A percentile compares a stretch with the other conserved stretches of the same genome.
Evolutionary conservation across 37 sponge, comb jelly and placozoan species (phyloP).

Genomic region (Sycon ciliatum): DNA sequence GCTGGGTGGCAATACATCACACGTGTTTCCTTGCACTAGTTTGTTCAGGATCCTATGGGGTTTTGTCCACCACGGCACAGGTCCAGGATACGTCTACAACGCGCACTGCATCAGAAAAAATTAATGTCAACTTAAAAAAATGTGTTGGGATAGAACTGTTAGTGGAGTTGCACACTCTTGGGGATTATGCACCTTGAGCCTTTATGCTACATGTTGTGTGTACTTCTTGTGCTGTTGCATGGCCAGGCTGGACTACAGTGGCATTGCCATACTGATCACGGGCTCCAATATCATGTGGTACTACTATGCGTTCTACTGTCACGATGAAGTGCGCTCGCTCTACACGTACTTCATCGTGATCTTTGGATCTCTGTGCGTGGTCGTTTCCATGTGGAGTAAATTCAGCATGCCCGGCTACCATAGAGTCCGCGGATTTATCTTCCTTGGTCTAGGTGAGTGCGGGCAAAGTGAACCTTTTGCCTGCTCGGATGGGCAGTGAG

Average conservation of each 20-base stretch:
- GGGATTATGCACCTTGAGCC: slow-evolving; percentile 58
- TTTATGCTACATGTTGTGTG: slow-evolving; percentile 68
- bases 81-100: too few relatives aligned
- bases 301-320: slow-evolving; percentile 88
- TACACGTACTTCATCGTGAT: slow-evolving; percentile 45
- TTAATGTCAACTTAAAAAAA: too few relatives aligned
- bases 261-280: slow-evolving; percentile 82
- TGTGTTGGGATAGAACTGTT: too few relatives aligned
- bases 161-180: too few relatives aligned
- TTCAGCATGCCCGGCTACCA: slow-evolving; percentile 58
- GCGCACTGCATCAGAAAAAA: too few relatives aligned
- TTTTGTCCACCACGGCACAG: too few relatives aligned
- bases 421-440: slow-evolving; percentile 46
- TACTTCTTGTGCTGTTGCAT: slow-evolving; percentile 53
- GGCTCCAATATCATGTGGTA: slow-evolving; percentile 75
- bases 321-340: too few relatives aligned
- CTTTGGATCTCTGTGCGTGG: slow-evolving; percentile 44
- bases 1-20: too few relatives aligned
- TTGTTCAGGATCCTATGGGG: too few relatives aligned
- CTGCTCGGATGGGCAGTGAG: too few relatives aligned
- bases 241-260: slow-evolving; percentile 72
- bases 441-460: slow-evolving; percentile 68
- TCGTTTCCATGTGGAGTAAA: slow-evolving; percentile 54
- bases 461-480: too few relatives aligned
- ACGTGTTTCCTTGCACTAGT: too few relatives aligned